These are phyloP conservation scores for Noctua janthe DNA, from an alignment of 2,888 invertebrate genomes.

Conservation along the genomic window DNA sequence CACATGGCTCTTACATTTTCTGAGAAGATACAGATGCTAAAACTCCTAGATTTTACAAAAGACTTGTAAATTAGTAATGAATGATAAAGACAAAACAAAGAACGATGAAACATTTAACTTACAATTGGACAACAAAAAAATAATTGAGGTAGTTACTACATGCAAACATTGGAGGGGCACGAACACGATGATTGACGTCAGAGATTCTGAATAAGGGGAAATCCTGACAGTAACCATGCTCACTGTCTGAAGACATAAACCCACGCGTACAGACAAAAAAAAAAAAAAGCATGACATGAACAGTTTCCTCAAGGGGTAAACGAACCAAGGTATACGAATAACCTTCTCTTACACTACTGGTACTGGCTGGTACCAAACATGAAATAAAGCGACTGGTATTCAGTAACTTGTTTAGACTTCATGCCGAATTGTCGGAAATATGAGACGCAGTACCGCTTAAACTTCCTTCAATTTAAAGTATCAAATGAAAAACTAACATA, in stretches of 20 bases:
- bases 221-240: constrained; percentile 4
- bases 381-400: constrained; percentile 22
- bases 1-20: constrained; percentile 8
- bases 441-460: constrained; percentile 7
- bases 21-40: background rate
- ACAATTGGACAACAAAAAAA: constrained; percentile 31
- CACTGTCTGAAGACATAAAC: background rate
- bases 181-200: constrained; percentile 28
- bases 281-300: constrained; percentile 8
- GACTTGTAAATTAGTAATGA: background rate
- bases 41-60: background rate
- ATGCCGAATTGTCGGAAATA: constrained; percentile 17
- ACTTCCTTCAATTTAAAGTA: constrained; percentile 19
- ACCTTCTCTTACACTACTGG: background rate
- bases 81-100: constrained; percentile 16
- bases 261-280: constrained; percentile 6
- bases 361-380: constrained; percentile 15
- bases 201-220: constrained; percentile 26
- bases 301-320: constrained; percentile 26
- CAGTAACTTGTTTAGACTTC: constrained; percentile 16
- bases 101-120: constrained; percentile 5
- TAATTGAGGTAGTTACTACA: constrained; percentile 28
- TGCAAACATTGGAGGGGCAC: constrained; percentile 11
- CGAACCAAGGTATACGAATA: constrained; percentile 18
- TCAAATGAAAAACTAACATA: constrained; percentile 31